Percentiles rank a stretch among this genome's conserved stretches.
Conservation (phyloP, 1,140 invertebrate species). For the Eupristina koningsbergeri region DNA sequence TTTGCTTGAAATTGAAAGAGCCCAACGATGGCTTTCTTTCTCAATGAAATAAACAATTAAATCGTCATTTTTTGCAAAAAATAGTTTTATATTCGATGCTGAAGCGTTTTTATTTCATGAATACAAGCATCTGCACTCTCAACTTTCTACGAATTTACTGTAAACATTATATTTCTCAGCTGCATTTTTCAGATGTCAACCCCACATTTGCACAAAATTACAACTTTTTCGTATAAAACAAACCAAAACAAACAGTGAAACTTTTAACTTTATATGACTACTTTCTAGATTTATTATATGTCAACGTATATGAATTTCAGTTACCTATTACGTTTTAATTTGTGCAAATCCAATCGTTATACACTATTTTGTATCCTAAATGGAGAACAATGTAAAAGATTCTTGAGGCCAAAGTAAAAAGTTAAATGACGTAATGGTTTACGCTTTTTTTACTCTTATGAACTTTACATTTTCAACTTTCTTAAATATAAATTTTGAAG, state of each 20-base stretch:
- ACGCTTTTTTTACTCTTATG: background rate
- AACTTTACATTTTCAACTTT: background rate
- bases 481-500: background rate
- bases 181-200: slow-evolving; percentile 28
- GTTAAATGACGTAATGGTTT: background rate
- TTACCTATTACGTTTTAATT: slow-evolving; percentile 25
- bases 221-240: slow-evolving; percentile 4
- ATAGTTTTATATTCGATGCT: background rate
- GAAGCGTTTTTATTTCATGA: slow-evolving; percentile 9
- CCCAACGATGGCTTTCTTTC: background rate
- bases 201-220: slow-evolving; percentile 24
- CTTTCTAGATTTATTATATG: slow-evolving; percentile 33
- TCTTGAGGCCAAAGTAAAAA: background rate
- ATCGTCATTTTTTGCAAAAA: slow-evolving; percentile 1
- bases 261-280: slow-evolving; percentile 33
- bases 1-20: background rate
- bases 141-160: slow-evolving; percentile 17
- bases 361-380: background rate
- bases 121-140: slow-evolving; percentile 26
- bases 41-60: background rate
- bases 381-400: background rate
- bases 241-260: slow-evolving; percentile 15
- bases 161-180: slow-evolving; percentile 9
- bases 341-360: slow-evolving; percentile 4
- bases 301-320: background rate